Base-by-base conservation (phyloP, 1,140 invertebrate species). In the Pectinophora gossypiella region DNA sequence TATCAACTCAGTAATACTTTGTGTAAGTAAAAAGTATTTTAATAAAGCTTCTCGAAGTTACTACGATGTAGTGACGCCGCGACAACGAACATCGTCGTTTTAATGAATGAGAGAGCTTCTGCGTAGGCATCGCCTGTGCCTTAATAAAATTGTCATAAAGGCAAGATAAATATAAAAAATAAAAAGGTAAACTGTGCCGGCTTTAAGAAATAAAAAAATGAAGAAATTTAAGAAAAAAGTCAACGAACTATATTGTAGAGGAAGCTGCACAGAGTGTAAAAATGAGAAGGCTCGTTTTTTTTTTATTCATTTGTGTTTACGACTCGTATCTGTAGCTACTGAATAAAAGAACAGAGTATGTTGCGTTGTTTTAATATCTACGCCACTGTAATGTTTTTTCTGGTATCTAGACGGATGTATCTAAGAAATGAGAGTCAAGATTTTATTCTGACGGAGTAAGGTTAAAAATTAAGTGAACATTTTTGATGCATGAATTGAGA, bases 141-240 rank as follows among this genome's bases (percentile, higher is more conserved):
- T 78, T 80, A 76, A 82, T 82, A 82, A 82, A 82, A 76, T 80
- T 82, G 73, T 76, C 78, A 73, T 80, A 80, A 80, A 76, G 64
- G 61, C 54, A 64, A 71, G 69, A 82, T 76, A 76, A 81, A 79
- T 70, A 67, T 58, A 64, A 68, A 40, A 67, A 75, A 71, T 59
- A 70, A 66, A 69, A 68, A 69, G 66, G 35, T 60, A 49, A 54
- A 61, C 61, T 43, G 51, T 48, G 40, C 36, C 7, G 54, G 48
- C 57, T 59, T 60, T 22, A 61, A 59, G 59, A 67, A 63, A 56
- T 62, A 68, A 63, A 67, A 67, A 57, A 52, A 52, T 45, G 15
- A 52, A 45, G 27, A 45, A 42, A 32, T 51, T 52, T 57, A 62
- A 56, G 56, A 32, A 51, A n/a, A 59, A 61, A 70, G 72, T 69